Conservation (phyloP, 1,140 invertebrate species). For the Gryllus bimaculatus region DNA sequence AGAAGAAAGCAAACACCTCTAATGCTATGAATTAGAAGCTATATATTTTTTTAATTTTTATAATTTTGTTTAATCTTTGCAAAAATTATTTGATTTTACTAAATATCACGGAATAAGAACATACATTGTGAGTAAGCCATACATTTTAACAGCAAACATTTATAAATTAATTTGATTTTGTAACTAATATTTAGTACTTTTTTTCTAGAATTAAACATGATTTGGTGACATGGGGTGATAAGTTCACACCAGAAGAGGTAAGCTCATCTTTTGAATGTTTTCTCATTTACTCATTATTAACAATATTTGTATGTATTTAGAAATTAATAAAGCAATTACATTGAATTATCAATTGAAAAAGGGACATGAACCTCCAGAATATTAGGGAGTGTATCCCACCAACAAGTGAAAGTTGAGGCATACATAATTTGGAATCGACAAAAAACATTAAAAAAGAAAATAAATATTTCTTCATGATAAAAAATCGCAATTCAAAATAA, state of each 20-base stretch:
- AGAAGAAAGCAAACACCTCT: background rate
- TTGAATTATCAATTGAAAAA: too few species aligned
- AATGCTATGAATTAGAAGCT: background rate
- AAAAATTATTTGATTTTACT: background rate
- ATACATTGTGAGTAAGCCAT: background rate
- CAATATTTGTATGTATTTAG: too few species aligned
- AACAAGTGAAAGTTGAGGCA: too few species aligned
- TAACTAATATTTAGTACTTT: background rate
- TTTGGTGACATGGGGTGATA: slow-evolving; percentile 47
- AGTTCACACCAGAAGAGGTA: slow-evolving; percentile 43
- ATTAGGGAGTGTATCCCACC: too few species aligned
- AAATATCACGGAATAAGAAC: background rate
- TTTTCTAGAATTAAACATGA: slow-evolving; percentile 44
- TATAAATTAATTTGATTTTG: background rate
- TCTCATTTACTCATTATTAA: too few species aligned
- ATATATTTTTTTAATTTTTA: background rate
- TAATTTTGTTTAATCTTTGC: background rate
- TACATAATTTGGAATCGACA: too few species aligned
- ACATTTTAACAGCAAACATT: background rate
- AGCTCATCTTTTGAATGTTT: background rate
- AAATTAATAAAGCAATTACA: too few species aligned
- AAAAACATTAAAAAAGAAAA: too few species aligned
- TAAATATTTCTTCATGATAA: too few species aligned
- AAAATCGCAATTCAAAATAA: too few species aligned
- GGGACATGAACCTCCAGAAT: too few species aligned